Evolutionary conservation across 2,797 vertebrate species (phyloP), one percentile per base, ranked within the genome.

Genomic region (Thamnophis elegans): DNA sequence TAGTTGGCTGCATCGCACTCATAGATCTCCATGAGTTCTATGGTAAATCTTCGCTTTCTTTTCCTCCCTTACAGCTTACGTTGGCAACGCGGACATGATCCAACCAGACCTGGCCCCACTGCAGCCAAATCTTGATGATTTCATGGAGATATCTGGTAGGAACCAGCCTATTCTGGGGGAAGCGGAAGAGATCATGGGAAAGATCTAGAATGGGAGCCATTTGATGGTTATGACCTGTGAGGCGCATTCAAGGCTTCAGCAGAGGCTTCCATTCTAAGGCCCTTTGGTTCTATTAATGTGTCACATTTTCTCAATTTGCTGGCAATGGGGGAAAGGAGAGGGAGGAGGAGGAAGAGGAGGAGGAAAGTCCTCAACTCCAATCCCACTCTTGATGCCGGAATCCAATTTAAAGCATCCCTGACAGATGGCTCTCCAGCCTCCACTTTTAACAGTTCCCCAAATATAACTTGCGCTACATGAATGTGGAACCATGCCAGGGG

Each of bases 141-240:
- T 99, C 96, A 99, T 99, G 99, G 99, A 99, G 88, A 98, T 99
- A 95, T 98, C 99, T 97, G 99, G 99, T 99, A 98, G 94, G 96
- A 95, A 42, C 13, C 87, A 53, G 14, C 1, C 14, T 54, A 3
- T 12, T 92, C 51, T 87, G 86, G 16, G n/a, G n/a, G 16, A 32
- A 36, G 28, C 1, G 9, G n/a, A 56, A 87, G 86, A 58, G 20
- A 47, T 59, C 55, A 7, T 20, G 56, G 20, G 56, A 25, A 32
- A 42, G 13, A 32, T 32, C 73, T 56, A 56, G 87, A 22, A 42
- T 2, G 32, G 73, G 36, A 42, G 73, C 18, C 36, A 42, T 82
- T 82, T 11, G 36, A 22, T 82, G 73, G 36, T 25, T 82, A 12
- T 47, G 42, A 12, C 25, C 20, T 47, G 73, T 82, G 73, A 25